phyloP scores from a whole-genome alignment of 2,113 vertebrate genomes.

The Sylvietta virens region DNA sequence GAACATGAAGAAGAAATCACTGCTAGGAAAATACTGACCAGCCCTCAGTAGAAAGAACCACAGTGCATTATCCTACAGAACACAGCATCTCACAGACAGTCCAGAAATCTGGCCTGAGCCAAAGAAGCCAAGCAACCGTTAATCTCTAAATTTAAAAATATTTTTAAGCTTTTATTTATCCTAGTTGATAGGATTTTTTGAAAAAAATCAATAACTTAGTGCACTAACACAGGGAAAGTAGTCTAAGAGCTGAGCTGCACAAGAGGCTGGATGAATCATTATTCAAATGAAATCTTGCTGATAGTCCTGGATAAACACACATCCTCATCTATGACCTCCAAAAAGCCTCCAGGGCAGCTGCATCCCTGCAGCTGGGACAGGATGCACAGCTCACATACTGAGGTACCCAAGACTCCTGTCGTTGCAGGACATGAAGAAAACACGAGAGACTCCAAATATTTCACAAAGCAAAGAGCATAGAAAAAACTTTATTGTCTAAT shows the following conservation, averaged over 20 bases:
- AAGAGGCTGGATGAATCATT: background rate
- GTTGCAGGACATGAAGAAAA: no score
- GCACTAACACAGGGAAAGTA: background rate
- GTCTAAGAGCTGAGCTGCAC: background rate
- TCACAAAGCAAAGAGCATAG: no score
- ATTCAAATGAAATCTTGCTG: background rate
- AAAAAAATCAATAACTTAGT: background rate
- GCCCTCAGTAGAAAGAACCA: background rate
- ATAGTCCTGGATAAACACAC: background rate
- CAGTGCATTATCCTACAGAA: background rate
- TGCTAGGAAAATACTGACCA: background rate
- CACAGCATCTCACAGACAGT: background rate
- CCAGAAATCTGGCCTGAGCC: background rate
- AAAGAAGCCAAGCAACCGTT: background rate
- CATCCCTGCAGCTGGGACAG: background rate
- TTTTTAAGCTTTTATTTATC: background rate
- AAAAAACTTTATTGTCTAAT: no score
- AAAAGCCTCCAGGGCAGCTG: background rate
- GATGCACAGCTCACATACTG: accelerated
- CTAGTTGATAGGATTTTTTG: background rate
- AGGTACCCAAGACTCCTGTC: background rate
- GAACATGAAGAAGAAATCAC: background rate
- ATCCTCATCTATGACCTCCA: background rate
- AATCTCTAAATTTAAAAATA: background rate
- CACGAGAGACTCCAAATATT: no score